These are phyloP conservation scores for Sus cebifrons DNA, from an alignment of 2,797 vertebrate species.

Conservation along the genomic window DNA sequence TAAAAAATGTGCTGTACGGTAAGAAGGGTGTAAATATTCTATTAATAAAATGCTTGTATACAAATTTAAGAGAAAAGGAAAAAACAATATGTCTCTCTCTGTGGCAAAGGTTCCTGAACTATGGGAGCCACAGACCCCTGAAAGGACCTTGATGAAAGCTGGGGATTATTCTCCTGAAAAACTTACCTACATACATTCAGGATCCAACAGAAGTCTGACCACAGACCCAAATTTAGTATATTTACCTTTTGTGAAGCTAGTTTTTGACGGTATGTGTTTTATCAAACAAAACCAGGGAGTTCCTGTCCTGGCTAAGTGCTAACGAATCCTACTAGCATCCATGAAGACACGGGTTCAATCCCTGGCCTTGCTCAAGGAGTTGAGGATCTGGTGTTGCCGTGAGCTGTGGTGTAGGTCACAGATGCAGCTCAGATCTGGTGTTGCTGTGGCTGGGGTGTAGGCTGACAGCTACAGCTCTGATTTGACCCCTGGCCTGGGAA, in stretches of 20 bases:
- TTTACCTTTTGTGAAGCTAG: background rate
- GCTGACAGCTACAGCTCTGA: no score
- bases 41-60: constrained; percentile 90
- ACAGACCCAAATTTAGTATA: background rate
- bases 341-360: no score
- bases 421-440: no score
- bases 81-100: background rate
- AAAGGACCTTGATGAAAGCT: background rate
- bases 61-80: constrained; percentile 64
- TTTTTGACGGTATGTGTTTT: background rate
- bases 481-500: no score
- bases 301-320: no score
- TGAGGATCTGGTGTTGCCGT: no score
- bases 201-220: background rate
- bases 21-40: constrained; percentile 88
- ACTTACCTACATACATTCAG: background rate
- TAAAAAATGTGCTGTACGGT: constrained; percentile 84
- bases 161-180: background rate
- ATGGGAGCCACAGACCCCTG: background rate
- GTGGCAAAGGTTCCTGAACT: background rate
- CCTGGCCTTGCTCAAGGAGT: no score
- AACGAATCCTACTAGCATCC: no score
- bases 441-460: no score
- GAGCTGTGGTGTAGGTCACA: no score
- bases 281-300: background rate